Conservation (phyloP, 2,113 vertebrate genomes). For the Brachyhypopomus occidentalis region DNA sequence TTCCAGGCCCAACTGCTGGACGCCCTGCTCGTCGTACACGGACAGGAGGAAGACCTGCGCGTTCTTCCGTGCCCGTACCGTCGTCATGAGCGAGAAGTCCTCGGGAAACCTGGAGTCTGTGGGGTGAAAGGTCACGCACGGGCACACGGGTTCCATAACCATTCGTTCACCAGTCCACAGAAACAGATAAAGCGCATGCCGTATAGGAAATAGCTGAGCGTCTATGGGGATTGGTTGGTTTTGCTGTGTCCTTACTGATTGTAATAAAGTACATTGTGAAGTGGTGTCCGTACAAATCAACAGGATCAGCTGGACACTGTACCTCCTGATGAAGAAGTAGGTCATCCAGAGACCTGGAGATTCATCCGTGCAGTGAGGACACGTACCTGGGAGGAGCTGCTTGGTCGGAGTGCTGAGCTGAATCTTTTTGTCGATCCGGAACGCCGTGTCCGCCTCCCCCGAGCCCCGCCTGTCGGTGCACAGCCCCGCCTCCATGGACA, state of each 20-base stretch:
- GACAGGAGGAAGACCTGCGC: slow-evolving; percentile 82
- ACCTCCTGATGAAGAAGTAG: too few species aligned
- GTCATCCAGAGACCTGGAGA: too few species aligned
- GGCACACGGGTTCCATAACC: background rate
- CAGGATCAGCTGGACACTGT: too few species aligned
- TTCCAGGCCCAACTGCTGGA: slow-evolving; percentile 86
- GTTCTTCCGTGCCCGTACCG: slow-evolving; percentile 78
- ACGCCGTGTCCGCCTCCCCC: slow-evolving; percentile 78
- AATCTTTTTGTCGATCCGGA: slow-evolving; percentile 78
- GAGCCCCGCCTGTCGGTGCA: slow-evolving; percentile 75
- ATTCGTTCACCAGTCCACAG: background rate
- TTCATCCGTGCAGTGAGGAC: background rate
- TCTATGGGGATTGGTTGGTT: too few species aligned
- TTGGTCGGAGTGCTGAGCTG: slow-evolving; percentile 78
- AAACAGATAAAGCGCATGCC: background rate
- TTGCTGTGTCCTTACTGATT: too few species aligned
- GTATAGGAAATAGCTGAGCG: background rate
- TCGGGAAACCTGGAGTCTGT: slow-evolving; percentile 82
- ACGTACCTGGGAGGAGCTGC: slow-evolving; percentile 84
- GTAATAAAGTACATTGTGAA: too few species aligned
- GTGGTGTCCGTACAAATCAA: too few species aligned
- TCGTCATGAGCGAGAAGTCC: slow-evolving; percentile 85
- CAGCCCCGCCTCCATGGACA: slow-evolving; percentile 79
- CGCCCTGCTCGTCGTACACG: slow-evolving; percentile 79
- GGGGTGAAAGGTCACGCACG: background rate